Evolutionary conservation across 2,797 vertebrate species (phyloP), one percentile per base, ranked within the genome.

Genomic region (Tangara arthus): DNA sequence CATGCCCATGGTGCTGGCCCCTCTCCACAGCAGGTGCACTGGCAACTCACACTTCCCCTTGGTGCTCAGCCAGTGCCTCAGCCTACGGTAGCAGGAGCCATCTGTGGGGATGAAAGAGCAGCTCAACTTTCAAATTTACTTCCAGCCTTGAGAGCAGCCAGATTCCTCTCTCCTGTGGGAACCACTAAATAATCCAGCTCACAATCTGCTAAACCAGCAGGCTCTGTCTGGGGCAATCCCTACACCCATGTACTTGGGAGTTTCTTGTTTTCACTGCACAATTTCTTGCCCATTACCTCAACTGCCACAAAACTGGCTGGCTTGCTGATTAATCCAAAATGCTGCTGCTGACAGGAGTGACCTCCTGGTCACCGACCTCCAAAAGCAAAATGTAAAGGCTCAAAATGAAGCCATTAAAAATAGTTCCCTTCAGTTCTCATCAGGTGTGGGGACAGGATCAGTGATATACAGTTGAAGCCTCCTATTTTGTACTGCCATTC

Each of bases 11-110:
- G 65, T 2, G n/a, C 10, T 91, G 89, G 91, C 91, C 59, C 47
- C 42, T 18, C 6, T 60, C 94, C 94, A 89, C 66, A 76, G 91
- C 95, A 92, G 70, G 78, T 90, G 87, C 24, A 10, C 78, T 72
- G 89, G 81, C 84, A 5, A 13, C 11, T 18, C 69, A 64, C 53
- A 9, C 77, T 92, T 89, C 87, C 89, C 81, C 83, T 22, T 77
- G 86, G 77, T 47, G 65, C 77, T 77, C 35, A 8, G 89, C 89
- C 93, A 90, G 65, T 0, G 10, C 12, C 69, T 39, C 94, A 57
- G 89, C 78, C 84, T 19, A 5, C 26, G 3, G 27, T 2, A 49
- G 53, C 87, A 84, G 84, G 80, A 83, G 52, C 89, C 91, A 89
- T 69, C 93, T 92, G 94, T 8, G 50, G 66, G 71, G 63, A 83